Conservation (phyloP, 1,140 invertebrate species). For the Zaprionus gabonicus region DNA sequence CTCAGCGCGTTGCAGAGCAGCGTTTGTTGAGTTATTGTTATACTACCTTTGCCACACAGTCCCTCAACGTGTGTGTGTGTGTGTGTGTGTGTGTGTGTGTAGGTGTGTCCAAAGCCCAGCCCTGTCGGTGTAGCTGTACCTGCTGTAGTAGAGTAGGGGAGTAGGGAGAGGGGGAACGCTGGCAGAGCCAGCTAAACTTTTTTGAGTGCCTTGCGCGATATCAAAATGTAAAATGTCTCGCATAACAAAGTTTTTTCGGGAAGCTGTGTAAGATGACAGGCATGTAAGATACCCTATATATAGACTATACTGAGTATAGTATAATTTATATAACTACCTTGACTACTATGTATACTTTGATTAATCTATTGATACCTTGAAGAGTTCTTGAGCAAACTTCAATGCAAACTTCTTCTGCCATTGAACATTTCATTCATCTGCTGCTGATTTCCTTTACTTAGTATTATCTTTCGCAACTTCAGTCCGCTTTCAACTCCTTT, state of each 20-base stretch:
- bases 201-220: slow-evolving; percentile 46
- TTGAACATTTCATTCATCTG: neutral
- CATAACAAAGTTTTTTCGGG: slow-evolving; percentile 40
- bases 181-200: slow-evolving; percentile 31
- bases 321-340: no score
- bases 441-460: neutral
- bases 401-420: neutral
- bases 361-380: neutral
- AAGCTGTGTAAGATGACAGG: slow-evolving; percentile 14
- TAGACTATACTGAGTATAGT: neutral
- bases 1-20: slow-evolving; percentile 40
- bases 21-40: slow-evolving; percentile 68
- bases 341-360: neutral
- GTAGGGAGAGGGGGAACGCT: neutral
- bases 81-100: slow-evolving; percentile 43
- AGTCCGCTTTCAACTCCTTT: neutral
- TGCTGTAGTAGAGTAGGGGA: neutral
- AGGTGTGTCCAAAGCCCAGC: slow-evolving; percentile 64
- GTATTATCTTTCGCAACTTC: neutral
- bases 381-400: neutral
- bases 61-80: neutral
- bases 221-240: slow-evolving; percentile 53
- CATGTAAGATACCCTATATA: slow-evolving; percentile 32
- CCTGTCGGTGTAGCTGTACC: neutral
- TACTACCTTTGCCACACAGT: slow-evolving; percentile 40